A percentile compares a stretch with the other conserved stretches of the same genome.
These are phyloP conservation scores for Pogonognathellus flavescens DNA, from an alignment of 1,140 invertebrate genomes.

Conservation along the genomic window DNA sequence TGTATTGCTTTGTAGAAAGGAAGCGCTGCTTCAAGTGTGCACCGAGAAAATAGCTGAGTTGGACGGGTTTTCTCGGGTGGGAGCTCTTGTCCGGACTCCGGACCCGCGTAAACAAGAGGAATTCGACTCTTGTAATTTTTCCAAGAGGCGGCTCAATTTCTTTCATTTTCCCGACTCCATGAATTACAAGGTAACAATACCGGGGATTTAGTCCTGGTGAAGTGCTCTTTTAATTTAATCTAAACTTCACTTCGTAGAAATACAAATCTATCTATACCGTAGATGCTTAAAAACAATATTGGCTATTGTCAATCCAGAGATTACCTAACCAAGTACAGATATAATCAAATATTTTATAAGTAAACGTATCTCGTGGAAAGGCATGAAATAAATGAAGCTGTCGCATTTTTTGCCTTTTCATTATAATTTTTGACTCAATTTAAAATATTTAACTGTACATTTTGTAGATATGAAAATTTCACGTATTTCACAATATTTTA, in stretches of 20 bases:
- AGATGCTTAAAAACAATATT: too few relatives aligned
- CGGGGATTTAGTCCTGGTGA: background rate
- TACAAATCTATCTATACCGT: too few relatives aligned
- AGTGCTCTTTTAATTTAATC: conserved; percentile 36
- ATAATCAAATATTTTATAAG: too few relatives aligned
- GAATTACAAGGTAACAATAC: background rate
- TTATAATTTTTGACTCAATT: too few relatives aligned
- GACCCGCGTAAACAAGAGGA: conserved; percentile 12
- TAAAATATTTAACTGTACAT: too few relatives aligned
- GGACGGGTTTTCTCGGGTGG: background rate
- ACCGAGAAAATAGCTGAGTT: background rate
- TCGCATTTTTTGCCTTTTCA: too few relatives aligned
- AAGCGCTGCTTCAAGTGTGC: background rate
- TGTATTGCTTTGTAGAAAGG: background rate
- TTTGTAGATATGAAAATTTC: too few relatives aligned
- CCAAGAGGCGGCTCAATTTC: conserved; percentile 18
- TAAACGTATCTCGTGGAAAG: too few relatives aligned
- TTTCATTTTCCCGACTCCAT: conserved; percentile 30
- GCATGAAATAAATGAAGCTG: too few relatives aligned
- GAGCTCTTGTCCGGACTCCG: background rate
- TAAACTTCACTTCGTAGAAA: background rate
- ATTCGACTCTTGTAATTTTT: conserved; percentile 28
- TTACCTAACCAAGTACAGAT: too few relatives aligned
- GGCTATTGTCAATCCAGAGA: too few relatives aligned
- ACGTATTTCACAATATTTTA: too few relatives aligned